Evolutionary conservation across 1,140 invertebrate species (phyloP).

Genomic region (Limonius californicus): DNA sequence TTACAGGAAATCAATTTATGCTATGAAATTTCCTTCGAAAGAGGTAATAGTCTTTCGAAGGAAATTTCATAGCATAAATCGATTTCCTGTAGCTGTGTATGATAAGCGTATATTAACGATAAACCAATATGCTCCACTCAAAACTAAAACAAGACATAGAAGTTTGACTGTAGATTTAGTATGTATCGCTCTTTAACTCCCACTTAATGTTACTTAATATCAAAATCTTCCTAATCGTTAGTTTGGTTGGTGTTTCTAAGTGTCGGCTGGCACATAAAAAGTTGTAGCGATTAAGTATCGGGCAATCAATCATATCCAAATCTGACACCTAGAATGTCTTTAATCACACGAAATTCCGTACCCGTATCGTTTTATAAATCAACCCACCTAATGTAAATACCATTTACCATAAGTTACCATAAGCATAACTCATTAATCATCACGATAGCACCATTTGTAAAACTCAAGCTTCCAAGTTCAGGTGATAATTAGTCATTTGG

Average conservation of each 20-base stretch:
- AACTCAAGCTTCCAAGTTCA: conserved; percentile 8
- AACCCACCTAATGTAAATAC: conserved; percentile 9
- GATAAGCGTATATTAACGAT: too few species aligned
- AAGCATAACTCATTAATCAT: conserved; percentile 24
- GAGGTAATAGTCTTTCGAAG: too few species aligned
- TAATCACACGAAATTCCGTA: not conserved
- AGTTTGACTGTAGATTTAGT: too few species aligned
- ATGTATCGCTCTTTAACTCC: too few species aligned
- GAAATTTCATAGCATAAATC: too few species aligned
- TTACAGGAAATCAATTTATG: too few species aligned
- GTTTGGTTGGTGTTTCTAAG: not conserved
- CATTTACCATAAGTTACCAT: conserved; percentile 15
- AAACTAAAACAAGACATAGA: too few species aligned
- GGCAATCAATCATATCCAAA: conserved; percentile 14
- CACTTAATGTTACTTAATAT: not conserved
- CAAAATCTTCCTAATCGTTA: not conserved
- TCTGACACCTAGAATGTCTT: not conserved
- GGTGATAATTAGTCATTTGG: not conserved
- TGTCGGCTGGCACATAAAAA: too few species aligned
- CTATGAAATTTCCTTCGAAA: too few species aligned
- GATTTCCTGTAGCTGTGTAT: too few species aligned
- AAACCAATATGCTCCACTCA: too few species aligned
- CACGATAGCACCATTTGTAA: conserved; percentile 24
- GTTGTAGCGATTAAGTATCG: not conserved
- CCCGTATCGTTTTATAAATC: not conserved